Conservation (phyloP, 2,888 invertebrate species). For the Allolobophora icterica region DNA sequence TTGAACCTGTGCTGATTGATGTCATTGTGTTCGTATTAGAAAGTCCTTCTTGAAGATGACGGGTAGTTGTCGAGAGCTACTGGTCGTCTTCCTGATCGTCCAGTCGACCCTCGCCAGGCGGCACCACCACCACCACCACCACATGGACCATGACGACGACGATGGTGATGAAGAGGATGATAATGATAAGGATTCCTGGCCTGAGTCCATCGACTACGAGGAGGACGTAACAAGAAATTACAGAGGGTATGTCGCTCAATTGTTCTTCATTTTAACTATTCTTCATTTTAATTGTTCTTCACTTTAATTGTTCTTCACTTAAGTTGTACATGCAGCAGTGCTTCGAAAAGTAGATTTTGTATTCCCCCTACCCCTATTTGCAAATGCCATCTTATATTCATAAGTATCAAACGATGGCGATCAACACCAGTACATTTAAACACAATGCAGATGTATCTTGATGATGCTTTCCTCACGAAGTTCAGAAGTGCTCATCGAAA, state of each 20-base stretch:
- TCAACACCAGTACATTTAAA: no score
- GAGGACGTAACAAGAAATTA: not conserved
- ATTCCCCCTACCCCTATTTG: not conserved
- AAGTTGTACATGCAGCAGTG: not conserved
- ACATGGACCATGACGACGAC: not conserved
- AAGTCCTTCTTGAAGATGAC: not conserved
- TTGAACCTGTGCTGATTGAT: slow-evolving; percentile 17
- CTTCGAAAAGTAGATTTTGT: not conserved
- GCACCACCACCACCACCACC: not conserved
- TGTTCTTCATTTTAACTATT: no score
- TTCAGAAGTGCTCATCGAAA: not conserved
- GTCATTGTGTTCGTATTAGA: not conserved
- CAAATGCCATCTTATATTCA: no score
- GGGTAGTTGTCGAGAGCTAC: not conserved
- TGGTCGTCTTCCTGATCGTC: not conserved
- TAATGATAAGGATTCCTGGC: not conserved
- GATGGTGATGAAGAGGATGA: not conserved
- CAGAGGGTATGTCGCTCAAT: not conserved
- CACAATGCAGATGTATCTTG: no score
- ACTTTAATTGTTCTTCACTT: no score
- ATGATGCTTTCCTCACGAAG: not conserved
- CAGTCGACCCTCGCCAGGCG: not conserved
- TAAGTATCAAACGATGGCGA: not conserved
- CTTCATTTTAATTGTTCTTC: not conserved
- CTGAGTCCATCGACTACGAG: not conserved